Evolutionary conservation across 1,140 invertebrate species (phyloP).

Genomic region (Diplogasteroides magnus): DNA sequence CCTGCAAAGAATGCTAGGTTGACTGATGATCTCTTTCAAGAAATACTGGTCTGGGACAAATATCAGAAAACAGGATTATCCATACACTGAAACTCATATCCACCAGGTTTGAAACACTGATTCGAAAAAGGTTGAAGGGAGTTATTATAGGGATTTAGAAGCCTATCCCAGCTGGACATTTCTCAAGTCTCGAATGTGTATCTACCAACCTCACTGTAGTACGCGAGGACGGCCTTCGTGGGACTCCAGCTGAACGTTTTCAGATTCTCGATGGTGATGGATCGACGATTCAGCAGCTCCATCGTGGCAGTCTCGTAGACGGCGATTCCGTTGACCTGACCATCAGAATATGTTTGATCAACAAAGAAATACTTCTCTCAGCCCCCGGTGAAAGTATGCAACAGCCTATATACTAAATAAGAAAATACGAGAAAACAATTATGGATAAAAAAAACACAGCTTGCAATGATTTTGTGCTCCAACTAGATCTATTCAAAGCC

Average conservation of each 20-base stretch:
- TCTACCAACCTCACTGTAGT: conserved; percentile 79
- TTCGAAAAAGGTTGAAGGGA: too few species aligned
- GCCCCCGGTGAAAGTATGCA: not conserved
- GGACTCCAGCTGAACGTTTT: conserved; percentile 95
- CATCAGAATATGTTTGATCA: not conserved
- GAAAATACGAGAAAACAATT: not conserved
- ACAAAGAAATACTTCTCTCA: not conserved
- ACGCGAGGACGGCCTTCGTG: conserved; percentile 87
- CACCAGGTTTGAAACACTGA: conserved; percentile 77
- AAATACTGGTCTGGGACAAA: not conserved
- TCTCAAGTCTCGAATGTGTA: too few species aligned
- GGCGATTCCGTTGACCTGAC: conserved; percentile 68
- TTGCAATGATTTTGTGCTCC: not conserved
- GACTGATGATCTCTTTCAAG: not conserved
- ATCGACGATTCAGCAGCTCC: conserved; percentile 34
- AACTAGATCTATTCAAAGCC: not conserved
- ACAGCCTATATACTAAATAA: not conserved
- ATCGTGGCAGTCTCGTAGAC: conserved; percentile 71
- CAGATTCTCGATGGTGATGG: conserved; percentile 42
- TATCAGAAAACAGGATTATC: conserved; percentile 68
- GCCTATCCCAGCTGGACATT: too few species aligned
- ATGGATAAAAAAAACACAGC: not conserved
- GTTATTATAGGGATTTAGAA: too few species aligned
- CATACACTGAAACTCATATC: too few species aligned
- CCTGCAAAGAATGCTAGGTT: conserved; percentile 18